Percentiles rank a stretch among this genome's conserved stretches.
phyloP scores from a whole-genome alignment of 2,888 invertebrate species.

The Dermolepida albohirtum region DNA sequence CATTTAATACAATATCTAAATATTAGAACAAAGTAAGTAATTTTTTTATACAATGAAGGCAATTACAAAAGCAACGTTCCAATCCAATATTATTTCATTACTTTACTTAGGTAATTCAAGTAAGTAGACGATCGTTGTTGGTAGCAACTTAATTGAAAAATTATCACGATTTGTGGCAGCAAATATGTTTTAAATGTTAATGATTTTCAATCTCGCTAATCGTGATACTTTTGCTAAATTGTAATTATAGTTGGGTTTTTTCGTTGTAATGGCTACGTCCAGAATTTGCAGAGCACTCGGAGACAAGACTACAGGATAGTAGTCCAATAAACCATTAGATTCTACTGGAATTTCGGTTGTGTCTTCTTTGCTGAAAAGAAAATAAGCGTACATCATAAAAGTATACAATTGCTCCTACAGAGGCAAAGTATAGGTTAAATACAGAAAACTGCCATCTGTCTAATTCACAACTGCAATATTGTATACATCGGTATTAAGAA shows the following conservation, averaged over 20 bases:
- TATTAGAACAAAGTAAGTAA: too few relatives aligned
- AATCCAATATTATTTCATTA: too few relatives aligned
- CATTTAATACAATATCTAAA: neutral
- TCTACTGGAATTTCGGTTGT: constrained; percentile 58
- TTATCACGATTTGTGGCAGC: neutral
- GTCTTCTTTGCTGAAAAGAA: constrained; percentile 55
- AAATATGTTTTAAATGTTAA: constrained; percentile 8
- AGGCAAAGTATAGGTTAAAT: too few relatives aligned
- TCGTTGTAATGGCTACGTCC: constrained; percentile 59
- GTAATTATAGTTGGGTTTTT: constrained; percentile 59
- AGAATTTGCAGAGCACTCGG: constrained; percentile 57
- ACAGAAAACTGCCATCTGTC: too few relatives aligned
- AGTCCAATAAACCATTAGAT: constrained; percentile 58
- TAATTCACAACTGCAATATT: too few relatives aligned
- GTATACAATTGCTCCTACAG: too few relatives aligned
- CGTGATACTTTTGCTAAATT: constrained; percentile 52
- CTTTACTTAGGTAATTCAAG: neutral
- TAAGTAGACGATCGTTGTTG: neutral
- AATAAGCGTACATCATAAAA: too few relatives aligned
- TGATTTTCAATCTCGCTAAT: constrained; percentile 14
- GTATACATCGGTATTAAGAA: too few relatives aligned
- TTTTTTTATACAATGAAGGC: too few relatives aligned
- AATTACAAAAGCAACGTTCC: too few relatives aligned
- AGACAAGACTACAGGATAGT: constrained; percentile 60
- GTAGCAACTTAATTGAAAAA: neutral